Percentiles rank a stretch among this genome's conserved stretches.
phyloP scores from a whole-genome alignment of 2,113 vertebrate genomes.

The Chitala chitala region DNA sequence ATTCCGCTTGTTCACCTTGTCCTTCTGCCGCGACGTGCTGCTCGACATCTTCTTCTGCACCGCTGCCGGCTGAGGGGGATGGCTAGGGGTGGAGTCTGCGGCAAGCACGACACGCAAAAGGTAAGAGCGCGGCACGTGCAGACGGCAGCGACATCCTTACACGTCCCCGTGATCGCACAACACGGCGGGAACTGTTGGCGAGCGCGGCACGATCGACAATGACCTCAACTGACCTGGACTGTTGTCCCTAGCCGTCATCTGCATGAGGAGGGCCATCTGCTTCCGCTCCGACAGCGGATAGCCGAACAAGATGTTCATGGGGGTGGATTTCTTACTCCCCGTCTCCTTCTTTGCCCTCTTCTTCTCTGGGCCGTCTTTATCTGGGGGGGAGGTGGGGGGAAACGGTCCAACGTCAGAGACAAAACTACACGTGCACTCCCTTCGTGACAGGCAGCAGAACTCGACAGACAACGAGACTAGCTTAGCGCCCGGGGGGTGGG shows the following conservation, averaged over 20 bases:
- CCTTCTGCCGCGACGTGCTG: slow-evolving; percentile 86
- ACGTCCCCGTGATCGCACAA: too few species aligned
- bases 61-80: slow-evolving; percentile 81
- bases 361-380: slow-evolving; percentile 96
- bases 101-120: slow-evolving; percentile 22
- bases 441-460: background rate
- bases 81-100: slow-evolving; percentile 84
- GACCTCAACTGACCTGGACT: slow-evolving; percentile 99
- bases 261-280: slow-evolving; percentile 98
- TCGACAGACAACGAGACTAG: background rate
- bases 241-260: slow-evolving; percentile 97
- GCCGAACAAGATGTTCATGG: slow-evolving; percentile 91
- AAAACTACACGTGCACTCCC: too few species aligned
- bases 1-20: slow-evolving; percentile 98
- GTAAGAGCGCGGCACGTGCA: too few species aligned
- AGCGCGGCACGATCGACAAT: too few species aligned
- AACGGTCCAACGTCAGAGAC: background rate
- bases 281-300: slow-evolving; percentile 96
- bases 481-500: background rate
- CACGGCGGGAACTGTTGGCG: too few species aligned
- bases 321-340: slow-evolving; percentile 84
- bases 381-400: slow-evolving; percentile 62
- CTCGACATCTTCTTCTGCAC: slow-evolving; percentile 87
- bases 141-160: too few species aligned
- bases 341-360: slow-evolving; percentile 94